Conservation (phyloP, 1,140 invertebrate genomes). For the Druon quercuslanigerum region DNA sequence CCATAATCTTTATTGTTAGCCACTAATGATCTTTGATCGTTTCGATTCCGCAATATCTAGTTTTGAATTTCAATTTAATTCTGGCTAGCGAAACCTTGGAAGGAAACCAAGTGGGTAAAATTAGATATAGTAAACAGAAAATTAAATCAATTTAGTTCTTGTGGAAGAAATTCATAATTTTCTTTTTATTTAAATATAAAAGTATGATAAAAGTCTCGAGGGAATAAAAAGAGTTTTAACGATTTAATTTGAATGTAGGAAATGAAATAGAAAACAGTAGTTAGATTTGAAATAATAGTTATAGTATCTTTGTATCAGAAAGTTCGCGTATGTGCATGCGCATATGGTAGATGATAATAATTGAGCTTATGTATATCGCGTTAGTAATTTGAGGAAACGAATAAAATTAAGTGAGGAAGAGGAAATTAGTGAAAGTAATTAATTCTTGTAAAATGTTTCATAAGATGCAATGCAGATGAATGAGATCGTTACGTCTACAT, state of each 20-base stretch:
- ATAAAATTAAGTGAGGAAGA: constrained; percentile 27
- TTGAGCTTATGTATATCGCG: constrained; percentile 15
- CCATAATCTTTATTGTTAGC: too few species aligned
- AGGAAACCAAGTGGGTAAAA: not conserved
- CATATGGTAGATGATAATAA: constrained; percentile 8
- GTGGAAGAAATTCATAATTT: too few species aligned
- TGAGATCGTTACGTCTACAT: not conserved
- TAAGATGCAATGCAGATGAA: not conserved
- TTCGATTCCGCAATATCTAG: not conserved
- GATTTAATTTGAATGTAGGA: not conserved
- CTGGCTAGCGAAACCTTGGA: not conserved
- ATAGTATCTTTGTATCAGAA: constrained; percentile 2
- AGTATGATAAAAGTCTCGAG: too few species aligned
- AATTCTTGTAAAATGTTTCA: constrained; percentile 8
- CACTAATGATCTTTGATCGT: not conserved
- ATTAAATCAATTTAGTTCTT: not conserved
- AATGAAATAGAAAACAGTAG: not conserved
- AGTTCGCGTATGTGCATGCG: not conserved
- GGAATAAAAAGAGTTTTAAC: not conserved
- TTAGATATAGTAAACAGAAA: not conserved
- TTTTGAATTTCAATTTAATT: constrained; percentile 7
- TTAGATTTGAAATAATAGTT: not conserved
- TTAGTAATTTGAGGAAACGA: constrained; percentile 24
- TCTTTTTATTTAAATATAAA: too few species aligned
- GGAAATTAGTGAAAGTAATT: constrained; percentile 23